Evolutionary conservation across 2,113 vertebrate genomes (phyloP), one percentile per base, ranked within the genome.

Genomic region (Dolichallabes microphthalmus): DNA sequence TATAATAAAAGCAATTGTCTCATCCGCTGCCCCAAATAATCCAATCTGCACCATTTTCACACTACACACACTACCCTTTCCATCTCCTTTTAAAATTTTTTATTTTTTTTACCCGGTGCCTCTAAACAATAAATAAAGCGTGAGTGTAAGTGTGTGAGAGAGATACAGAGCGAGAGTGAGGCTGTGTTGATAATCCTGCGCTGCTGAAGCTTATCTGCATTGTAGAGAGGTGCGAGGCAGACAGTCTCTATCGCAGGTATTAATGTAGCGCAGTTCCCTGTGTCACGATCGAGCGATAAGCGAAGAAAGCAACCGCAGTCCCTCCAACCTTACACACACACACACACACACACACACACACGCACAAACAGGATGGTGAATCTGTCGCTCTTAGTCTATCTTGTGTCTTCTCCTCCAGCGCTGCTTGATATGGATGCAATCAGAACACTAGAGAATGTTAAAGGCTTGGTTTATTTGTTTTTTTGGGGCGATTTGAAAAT

Each of bases 211-310:
- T 90, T 91, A 92, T 92, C 91, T 92, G 91, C 89, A 90, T 91
- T 92, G 91, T 91, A 90, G 89, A 86, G 89, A 87, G 81, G 86
- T 83, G 87, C 84, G 87, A 85, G 89, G 90, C 89, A 92, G 90
- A 91, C 91, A 92, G 89, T 83, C 87, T 83, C 87, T 90, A 92
- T 92, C 91, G 81, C 87, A 83, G 87, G 86, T 89, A 91, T 92
- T 91, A 92, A 92, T 90, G 90, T 91, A 90, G 88, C 89, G 90
- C 89, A 88, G 91, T 88, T 90, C 88, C 89, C 87, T 77, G 88
- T 92, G 91, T 92, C 89, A 91, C 50, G 89, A 91, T 89, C 82
- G 82, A 86, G 85, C 86, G 88, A 89, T 89, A 89, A 87, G 86
- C 50, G 63, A 85, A 83, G 53, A 83, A 89, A 86, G 82, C 88